These are phyloP conservation scores for Heliconius eleuchia DNA, from an alignment of 1,140 invertebrate genomes.

Conservation along the genomic window DNA sequence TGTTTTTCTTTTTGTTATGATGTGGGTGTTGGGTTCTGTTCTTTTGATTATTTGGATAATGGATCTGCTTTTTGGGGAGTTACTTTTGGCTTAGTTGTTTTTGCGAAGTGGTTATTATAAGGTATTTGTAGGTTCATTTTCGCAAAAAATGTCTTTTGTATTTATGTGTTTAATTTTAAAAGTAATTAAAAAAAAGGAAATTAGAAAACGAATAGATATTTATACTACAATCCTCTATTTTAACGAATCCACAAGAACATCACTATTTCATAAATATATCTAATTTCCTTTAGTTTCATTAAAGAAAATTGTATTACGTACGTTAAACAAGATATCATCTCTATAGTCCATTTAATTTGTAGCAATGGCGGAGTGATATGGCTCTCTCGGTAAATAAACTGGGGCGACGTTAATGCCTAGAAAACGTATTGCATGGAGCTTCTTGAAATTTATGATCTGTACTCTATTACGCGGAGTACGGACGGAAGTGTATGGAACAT, in stretches of 20 bases:
- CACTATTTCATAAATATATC: not conserved
- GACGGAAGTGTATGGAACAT: conserved; percentile 40
- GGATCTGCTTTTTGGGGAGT: too few relatives aligned
- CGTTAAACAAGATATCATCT: conserved; percentile 1
- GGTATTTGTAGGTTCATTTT: too few relatives aligned
- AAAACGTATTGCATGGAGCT: conserved; percentile 33
- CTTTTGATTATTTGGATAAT: not conserved
- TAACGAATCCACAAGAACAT: not conserved
- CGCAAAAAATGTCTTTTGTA: too few relatives aligned
- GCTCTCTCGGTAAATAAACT: conserved; percentile 26
- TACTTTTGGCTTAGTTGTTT: too few relatives aligned
- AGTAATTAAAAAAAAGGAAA: too few relatives aligned
- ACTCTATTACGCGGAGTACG: conserved; percentile 30
- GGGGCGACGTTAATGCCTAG: conserved; percentile 31
- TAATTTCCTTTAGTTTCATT: not conserved
- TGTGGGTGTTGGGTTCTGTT: not conserved
- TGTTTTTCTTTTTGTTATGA: not conserved
- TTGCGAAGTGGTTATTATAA: too few relatives aligned
- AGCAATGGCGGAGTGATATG: conserved; percentile 9
- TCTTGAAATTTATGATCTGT: conserved; percentile 37
- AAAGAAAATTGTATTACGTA: conserved; percentile 4
- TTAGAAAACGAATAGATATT: too few relatives aligned
- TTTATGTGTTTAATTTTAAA: too few relatives aligned
- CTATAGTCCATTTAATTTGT: conserved; percentile 14
- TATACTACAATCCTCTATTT: too few relatives aligned